These are phyloP conservation scores for Scaptomyza flava DNA, from an alignment of 2,888 invertebrate species.

Conservation along the genomic window DNA sequence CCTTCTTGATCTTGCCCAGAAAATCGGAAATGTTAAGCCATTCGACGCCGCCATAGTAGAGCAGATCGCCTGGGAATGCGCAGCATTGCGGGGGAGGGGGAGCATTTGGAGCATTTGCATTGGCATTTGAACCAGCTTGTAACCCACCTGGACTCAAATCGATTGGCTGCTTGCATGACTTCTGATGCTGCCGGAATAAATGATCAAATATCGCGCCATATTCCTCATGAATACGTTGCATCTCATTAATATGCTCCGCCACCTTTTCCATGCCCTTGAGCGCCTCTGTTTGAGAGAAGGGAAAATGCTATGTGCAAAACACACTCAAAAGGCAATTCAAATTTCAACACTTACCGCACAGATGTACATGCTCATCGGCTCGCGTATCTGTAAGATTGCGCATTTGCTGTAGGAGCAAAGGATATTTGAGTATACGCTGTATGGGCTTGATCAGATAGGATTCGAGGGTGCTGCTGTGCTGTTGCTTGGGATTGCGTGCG, in stretches of 20 bases:
- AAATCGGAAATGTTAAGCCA: conserved; percentile 99
- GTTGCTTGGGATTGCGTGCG: conserved; percentile 97
- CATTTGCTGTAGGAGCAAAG: conserved; percentile 96
- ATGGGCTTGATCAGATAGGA: conserved; percentile 99
- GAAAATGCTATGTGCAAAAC: background rate
- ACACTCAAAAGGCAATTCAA: background rate
- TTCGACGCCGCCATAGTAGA: conserved; percentile 99
- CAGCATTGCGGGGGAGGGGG: conserved; percentile 46
- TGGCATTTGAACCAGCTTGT: conserved; percentile 42
- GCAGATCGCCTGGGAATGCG: conserved; percentile 91
- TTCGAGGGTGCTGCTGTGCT: conserved; percentile 98
- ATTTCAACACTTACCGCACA: conserved; percentile 89
- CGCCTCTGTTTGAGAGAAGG: conserved; percentile 89
- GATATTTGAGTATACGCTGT: conserved; percentile 99
- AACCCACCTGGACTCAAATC: conserved; percentile 93
- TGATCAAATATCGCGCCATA: conserved; percentile 99
- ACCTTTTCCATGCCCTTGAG: conserved; percentile 99
- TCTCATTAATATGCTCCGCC: conserved; percentile 99
- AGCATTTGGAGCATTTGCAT: conserved; percentile 29
- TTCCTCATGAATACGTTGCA: conserved; percentile 99
- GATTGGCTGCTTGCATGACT: conserved; percentile 96
- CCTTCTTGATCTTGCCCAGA: conserved; percentile 98
- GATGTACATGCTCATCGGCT: conserved; percentile 97
- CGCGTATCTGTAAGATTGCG: conserved; percentile 96
- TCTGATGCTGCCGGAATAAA: conserved; percentile 97